Evolutionary conservation across 1,140 invertebrate species (phyloP), one percentile per base, ranked within the genome.

Genomic region (Drosophila saltans): DNA sequence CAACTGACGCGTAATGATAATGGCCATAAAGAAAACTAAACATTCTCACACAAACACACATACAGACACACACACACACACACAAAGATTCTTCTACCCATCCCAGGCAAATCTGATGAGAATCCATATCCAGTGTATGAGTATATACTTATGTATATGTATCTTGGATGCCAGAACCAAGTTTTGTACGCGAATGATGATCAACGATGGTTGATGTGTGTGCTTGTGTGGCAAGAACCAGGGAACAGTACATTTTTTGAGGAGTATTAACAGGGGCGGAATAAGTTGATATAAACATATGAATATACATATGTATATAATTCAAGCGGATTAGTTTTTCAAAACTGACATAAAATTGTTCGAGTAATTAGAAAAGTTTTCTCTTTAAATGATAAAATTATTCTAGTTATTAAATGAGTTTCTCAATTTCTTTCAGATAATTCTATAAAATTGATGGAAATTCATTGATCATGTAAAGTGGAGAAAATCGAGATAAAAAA

Each of bases 161-260:
- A 76, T 80, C 64, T 76, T 69, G 74, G 60, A 77, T 70, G 74
- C 72, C 65, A 45, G 36, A 68, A 16, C 58, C 24, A 41, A 69
- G 72, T 69, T 76, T 56, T 68, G 28, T 16, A 43, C 36, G n/a
- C 1, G 69, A 66, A 76, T 66, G 81, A 81, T 85, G 82, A 85
- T 85, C 81, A 86, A 81, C 83, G 83, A 72, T 86, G 72, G 63
- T 59, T 80, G 75, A 83, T 68, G 73, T 73, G 73, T 73, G 80
- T 68, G 56, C 2, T 36, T 21, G 39, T 28, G 40, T 21, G 48
- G 61, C 57, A 45, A 45, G 66, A 41, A 66, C 43, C 21, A 10
- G 45, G 45, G 16, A 52, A 9, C 9, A 26, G 8, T 21, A 24
- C 26, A 26, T 52, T 16, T 43, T 52, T 16, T 43, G 5, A 43